Evolutionary conservation across 2,797 vertebrate species (phyloP).

Genomic region (Molothrus aeneus): DNA sequence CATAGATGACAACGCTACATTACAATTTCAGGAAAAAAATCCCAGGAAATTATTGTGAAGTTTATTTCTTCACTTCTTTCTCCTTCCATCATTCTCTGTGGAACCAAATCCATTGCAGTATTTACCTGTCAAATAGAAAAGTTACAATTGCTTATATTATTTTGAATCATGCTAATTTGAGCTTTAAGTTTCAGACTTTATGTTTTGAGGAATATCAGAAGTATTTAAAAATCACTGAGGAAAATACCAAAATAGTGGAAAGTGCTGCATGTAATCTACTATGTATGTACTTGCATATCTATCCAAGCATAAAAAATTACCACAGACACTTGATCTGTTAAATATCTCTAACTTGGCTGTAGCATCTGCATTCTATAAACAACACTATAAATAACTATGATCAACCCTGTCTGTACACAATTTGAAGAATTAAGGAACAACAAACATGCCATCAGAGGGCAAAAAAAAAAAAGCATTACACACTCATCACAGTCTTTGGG

Average conservation of each 20-base stretch:
- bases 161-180: not conserved
- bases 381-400: not conserved
- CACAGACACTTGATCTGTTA: not conserved
- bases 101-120: not conserved
- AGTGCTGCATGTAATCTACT: not conserved
- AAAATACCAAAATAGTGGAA: not conserved
- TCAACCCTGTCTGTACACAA: not conserved
- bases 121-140: not conserved
- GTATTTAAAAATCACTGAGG: not conserved
- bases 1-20: not conserved
- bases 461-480: not conserved
- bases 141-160: not conserved
- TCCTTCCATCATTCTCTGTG: not conserved
- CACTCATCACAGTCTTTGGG: not conserved
- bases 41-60: not conserved
- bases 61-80: not conserved
- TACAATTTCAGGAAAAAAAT: not conserved
- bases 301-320: not conserved
- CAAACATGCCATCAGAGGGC: not conserved
- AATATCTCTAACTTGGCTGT: not conserved
- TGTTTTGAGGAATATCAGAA: not conserved
- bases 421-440: not conserved
- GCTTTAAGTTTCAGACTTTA: not conserved
- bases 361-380: not conserved
- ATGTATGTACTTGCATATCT: not conserved